phyloP scores from a whole-genome alignment of 2,113 vertebrate genomes.

The Melozone crissalis region DNA sequence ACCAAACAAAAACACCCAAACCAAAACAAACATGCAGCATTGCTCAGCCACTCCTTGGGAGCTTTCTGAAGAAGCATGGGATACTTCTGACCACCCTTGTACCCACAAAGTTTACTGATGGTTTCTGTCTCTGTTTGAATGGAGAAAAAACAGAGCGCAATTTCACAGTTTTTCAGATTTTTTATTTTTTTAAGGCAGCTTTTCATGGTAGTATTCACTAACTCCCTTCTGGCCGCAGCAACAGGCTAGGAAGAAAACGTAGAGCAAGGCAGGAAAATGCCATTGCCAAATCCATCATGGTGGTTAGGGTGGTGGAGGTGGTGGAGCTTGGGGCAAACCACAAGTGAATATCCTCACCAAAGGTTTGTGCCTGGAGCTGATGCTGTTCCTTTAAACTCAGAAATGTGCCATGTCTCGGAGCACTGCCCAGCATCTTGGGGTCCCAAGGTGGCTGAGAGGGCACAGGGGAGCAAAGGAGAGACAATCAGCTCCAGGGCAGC shows the following conservation, averaged over 20 bases:
- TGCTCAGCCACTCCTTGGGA: background rate
- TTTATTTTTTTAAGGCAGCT: background rate
- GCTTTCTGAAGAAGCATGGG: background rate
- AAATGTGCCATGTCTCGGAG: rapidly evolving
- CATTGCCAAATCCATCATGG: background rate
- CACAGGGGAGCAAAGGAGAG: background rate
- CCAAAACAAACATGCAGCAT: background rate
- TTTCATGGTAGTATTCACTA: background rate
- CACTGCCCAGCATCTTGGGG: background rate
- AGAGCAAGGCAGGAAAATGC: background rate
- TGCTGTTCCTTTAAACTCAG: background rate
- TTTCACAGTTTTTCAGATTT: background rate
- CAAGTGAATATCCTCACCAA: background rate
- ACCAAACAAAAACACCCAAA: background rate
- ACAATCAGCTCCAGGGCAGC: background rate
- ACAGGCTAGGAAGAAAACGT: background rate
- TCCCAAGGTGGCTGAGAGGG: background rate
- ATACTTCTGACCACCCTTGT: background rate
- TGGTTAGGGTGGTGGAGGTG: background rate
- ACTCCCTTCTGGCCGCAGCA: background rate
- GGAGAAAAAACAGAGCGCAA: background rate
- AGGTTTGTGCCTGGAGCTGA: background rate
- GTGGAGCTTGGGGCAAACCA: background rate
- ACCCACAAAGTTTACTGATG: background rate
- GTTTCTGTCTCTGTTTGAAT: background rate